Evolutionary conservation across 1,140 invertebrate genomes (phyloP), one percentile per base, ranked within the genome.

Genomic region (Polypedilum pembai): DNA sequence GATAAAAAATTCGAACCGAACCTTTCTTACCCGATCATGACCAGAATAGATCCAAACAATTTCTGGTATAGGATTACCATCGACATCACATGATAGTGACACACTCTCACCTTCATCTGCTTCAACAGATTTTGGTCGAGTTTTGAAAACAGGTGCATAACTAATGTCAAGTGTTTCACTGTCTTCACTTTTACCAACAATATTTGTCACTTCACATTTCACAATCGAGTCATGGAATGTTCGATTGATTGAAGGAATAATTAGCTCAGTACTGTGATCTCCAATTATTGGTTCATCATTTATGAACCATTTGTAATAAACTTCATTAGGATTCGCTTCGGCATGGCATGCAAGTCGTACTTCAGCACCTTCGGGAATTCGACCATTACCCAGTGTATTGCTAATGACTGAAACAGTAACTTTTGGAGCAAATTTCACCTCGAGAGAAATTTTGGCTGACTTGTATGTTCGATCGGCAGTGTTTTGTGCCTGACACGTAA

Each of bases 381-480:
- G 87, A 56, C 87, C 88, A 77, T 87, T 88, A 63, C 84, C 80
- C 15, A 84, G 83, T 10, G 85, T 81, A 12, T 86, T 87, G 0
- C 87, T 87, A 73, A 87, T 84, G 3, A 92, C 83, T 21, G 87
- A 88, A 17, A 82, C 80, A 75, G 78, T 79, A 76, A 92, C 91
- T 84, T 95, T 95, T 7, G 94, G 94, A 56, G 94, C 92, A 81
- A 94, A 94, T 84, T 92, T 93, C 75, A 93, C 91, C 84, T 88
- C 86, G 72, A 91, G 85, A 75, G 85, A 84, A 76, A 90, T 85
- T 83, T 86, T 87, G 73, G 87, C 88, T 76, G 85, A 88, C 78
- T 87, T 85, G 80, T 90, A 89, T 76, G 86, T 87, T 77, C 88
- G 85, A 80, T 90, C 87, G 69, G 88, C 88, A 56, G 87, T 86